Evolutionary conservation across 2,113 vertebrate species (phyloP).

Genomic region (Panthera leo): DNA sequence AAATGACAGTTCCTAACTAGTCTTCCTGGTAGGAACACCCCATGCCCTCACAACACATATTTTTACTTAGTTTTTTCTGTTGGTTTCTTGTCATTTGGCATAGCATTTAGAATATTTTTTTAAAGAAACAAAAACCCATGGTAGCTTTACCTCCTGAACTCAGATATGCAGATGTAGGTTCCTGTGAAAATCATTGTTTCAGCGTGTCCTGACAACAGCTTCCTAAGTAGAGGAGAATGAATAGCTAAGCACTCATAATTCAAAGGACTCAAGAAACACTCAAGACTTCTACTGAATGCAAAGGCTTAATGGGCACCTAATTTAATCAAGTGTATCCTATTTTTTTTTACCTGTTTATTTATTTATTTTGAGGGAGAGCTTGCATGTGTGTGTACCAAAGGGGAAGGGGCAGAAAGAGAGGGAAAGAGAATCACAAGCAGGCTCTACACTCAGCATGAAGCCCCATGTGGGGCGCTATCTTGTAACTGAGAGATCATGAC

Average conservation of each 20-base stretch:
- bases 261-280: constrained; percentile 34
- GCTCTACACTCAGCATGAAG: no score
- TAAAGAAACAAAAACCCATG: neutral
- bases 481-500: no score
- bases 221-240: neutral
- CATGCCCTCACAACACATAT: neutral
- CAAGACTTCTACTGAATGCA: neutral
- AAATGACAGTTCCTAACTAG: neutral
- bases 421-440: no score
- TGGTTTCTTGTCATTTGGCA: neutral
- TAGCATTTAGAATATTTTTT: neutral
- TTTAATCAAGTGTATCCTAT: neutral
- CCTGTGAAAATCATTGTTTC: neutral
- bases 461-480: no score
- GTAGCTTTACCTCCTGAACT: neutral
- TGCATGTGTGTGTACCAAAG: no score
- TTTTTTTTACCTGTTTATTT: neutral
- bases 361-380: no score
- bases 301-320: neutral
- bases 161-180: neutral
- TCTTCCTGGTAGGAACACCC: neutral
- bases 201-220: neutral
- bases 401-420: no score
- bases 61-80: neutral
- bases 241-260: neutral